Evolutionary conservation across 2,797 vertebrate species (phyloP), one percentile per base, ranked within the genome.

Genomic region (Notamacropus eugenii): DNA sequence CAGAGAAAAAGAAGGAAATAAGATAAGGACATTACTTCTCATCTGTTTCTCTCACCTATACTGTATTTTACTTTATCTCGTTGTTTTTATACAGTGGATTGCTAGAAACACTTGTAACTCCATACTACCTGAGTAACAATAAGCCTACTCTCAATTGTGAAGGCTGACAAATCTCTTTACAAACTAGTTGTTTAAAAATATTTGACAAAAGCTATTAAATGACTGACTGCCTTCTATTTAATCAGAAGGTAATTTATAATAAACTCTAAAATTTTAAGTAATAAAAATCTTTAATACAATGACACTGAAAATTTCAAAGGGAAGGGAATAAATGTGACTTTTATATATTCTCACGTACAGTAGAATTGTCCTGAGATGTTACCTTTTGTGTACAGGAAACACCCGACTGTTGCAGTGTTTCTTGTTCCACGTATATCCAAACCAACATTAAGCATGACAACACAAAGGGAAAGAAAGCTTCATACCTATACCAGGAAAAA

Each of bases 381-480:
- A 99, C 99, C 99, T 99, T 99, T 96, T 98, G 98, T 96, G 98
- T 99, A 93, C 97, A 97, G 97, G 97, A 98, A 97, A 98, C 92
- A 40, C 97, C 98, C 52, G 97, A 97, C 0, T 94, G 97, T 27
- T 98, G 98, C 27, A 98, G 90, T n/a, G 97, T 98, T 97, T 98
- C 98, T 96, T 99, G 98, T 58, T 99, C 99, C 97, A 98, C 94
- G 5, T 96, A 94, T 97, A 99, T 98, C 99, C 99, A 99, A 2
- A 91, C 92, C 96, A 99, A 99, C 99, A 99, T 99, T 98, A 99
- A 98, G 98, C 99, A 99, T 54, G 99, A 99, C 90, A 99, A 98
- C 10, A 99, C 99, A 10, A 99, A 98, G 0, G 99, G 99, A 95
- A 99, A 99, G 82, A 99, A 98, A 95, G 99, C 99, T 98, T 99